These are phyloP conservation scores for Cliona cf. orientalis DNA, from an alignment of 37 sponge, comb jelly and placozoan species.

Conservation along the genomic window DNA sequence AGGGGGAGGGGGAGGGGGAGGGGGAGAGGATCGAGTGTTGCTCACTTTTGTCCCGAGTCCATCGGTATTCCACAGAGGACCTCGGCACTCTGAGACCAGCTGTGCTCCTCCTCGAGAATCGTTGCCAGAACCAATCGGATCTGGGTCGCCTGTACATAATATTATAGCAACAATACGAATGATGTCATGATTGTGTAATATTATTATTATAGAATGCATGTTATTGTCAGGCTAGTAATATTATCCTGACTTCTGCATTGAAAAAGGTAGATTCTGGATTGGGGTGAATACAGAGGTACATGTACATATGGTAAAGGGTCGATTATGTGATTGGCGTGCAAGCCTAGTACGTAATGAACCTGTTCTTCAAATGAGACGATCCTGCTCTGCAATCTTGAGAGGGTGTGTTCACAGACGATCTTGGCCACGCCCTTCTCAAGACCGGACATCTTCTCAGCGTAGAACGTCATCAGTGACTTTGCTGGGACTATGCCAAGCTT, in stretches of 20 bases:
- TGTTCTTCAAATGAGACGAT: constrained; percentile 86
- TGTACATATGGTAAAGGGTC: not conserved
- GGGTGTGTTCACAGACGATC: constrained; percentile 53
- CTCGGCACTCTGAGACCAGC: constrained; percentile 80
- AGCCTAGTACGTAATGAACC: constrained; percentile 39
- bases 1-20: too few species aligned
- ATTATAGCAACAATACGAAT: too few species aligned
- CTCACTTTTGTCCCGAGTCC: constrained; percentile 88
- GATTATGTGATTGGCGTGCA: not conserved
- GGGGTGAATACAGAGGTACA: not conserved
- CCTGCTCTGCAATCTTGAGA: constrained; percentile 56
- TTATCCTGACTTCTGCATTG: too few species aligned
- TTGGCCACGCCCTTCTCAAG: constrained; percentile 57
- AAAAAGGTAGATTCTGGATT: too few species aligned
- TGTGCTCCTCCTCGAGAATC: constrained; percentile 77
- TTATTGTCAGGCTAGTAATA: too few species aligned
- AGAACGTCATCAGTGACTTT: constrained; percentile 51
- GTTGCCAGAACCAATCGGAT: constrained; percentile 69
- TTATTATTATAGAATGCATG: too few species aligned
- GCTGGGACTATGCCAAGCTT: constrained; percentile 57
- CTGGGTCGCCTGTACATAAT: constrained; percentile 51
- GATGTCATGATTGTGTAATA: too few species aligned
- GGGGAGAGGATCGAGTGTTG: not conserved
- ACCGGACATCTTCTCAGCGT: constrained; percentile 38
- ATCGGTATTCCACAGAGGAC: constrained; percentile 81